These are phyloP conservation scores for Charanyca ferruginea DNA, from an alignment of 2,888 invertebrate genomes.

Conservation along the genomic window DNA sequence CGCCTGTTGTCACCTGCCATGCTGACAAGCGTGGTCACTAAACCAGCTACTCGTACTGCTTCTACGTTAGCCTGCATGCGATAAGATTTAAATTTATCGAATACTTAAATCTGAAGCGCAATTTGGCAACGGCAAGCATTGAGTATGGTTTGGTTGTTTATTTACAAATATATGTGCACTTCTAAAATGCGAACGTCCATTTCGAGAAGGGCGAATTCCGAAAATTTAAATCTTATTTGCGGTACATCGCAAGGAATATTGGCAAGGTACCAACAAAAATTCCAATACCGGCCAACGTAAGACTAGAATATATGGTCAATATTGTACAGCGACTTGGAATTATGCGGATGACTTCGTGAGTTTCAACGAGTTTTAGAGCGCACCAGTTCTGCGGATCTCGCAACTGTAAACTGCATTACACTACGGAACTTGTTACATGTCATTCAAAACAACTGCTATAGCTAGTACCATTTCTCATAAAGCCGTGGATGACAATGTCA, in stretches of 20 bases:
- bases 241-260: slow-evolving; percentile 77
- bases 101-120: slow-evolving; percentile 69
- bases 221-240: slow-evolving; percentile 90
- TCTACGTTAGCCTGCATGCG: slow-evolving; percentile 94
- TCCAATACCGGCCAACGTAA: slow-evolving; percentile 74
- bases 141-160: slow-evolving; percentile 58
- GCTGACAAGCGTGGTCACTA: slow-evolving; percentile 96
- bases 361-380: slow-evolving; percentile 73
- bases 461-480: slow-evolving; percentile 73
- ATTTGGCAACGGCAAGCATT: slow-evolving; percentile 64
- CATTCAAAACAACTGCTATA: slow-evolving; percentile 71
- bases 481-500: slow-evolving; percentile 79
- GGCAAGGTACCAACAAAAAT: slow-evolving; percentile 81
- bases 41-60: slow-evolving; percentile 95
- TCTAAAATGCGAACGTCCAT: slow-evolving; percentile 70
- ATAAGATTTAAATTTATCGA: slow-evolving; percentile 90
- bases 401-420: slow-evolving; percentile 75
- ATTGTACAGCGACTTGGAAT: slow-evolving; percentile 72
- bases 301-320: slow-evolving; percentile 73
- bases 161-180: slow-evolving; percentile 66
- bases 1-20: slow-evolving; percentile 93
- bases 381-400: slow-evolving; percentile 67
- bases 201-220: slow-evolving; percentile 70
- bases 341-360: slow-evolving; percentile 78
- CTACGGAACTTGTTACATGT: slow-evolving; percentile 74